Percentiles rank a stretch among this genome's conserved stretches.
Evolutionary conservation across 2,113 vertebrate genomes (phyloP).

Genomic region (Monarcha castaneiventris): DNA sequence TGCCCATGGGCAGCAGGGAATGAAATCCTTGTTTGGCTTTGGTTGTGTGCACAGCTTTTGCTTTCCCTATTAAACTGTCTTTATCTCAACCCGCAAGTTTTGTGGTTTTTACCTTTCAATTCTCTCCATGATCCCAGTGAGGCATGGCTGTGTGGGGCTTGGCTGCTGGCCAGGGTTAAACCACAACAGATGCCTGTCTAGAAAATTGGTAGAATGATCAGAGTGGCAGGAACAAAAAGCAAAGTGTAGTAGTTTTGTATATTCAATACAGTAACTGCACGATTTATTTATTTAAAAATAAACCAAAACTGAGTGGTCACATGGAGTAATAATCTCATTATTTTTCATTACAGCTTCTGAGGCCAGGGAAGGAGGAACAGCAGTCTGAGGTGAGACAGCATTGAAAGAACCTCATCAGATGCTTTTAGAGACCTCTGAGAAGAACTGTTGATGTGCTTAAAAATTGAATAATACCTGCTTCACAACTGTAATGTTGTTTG

Average conservation of each 20-base stretch:
- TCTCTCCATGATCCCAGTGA: not conserved
- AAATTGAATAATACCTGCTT: not conserved
- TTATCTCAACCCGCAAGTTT: not conserved
- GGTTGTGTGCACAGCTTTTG: not conserved
- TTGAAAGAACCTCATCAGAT: not conserved
- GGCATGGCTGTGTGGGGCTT: not conserved
- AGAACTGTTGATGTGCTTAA: not conserved
- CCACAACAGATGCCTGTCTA: not conserved
- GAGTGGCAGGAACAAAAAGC: not conserved
- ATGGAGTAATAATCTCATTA: not conserved
- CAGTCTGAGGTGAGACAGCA: not conserved
- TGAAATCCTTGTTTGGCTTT: not conserved
- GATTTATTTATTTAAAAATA: not conserved
- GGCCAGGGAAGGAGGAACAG: not conserved
- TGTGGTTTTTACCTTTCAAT: fast-evolving
- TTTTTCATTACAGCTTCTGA: constrained; percentile 11
- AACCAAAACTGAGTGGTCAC: not conserved
- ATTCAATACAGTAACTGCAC: not conserved
- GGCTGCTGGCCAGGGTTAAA: not conserved
- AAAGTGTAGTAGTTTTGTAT: not conserved
- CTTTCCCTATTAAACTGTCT: not conserved
- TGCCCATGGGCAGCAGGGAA: not conserved
- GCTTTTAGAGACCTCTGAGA: not conserved
- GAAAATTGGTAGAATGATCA: not conserved
- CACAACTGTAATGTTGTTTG: not conserved